Evolutionary conservation across 2,797 vertebrate genomes (phyloP).

Genomic region (Siniperca scherzeri): DNA sequence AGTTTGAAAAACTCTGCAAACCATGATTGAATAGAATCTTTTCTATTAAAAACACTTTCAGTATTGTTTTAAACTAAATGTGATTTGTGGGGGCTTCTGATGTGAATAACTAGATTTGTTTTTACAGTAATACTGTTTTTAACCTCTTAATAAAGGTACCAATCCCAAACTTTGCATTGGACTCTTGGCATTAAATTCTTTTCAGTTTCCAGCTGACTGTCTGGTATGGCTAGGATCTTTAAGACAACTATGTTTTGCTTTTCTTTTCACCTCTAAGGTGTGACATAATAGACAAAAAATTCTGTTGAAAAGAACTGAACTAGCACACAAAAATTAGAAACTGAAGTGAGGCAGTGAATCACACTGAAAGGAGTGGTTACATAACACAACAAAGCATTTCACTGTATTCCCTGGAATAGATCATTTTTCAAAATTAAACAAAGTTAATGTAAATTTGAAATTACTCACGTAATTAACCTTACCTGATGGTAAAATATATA

Average conservation of each 20-base stretch:
- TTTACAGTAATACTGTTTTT: neutral
- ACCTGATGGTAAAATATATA: neutral
- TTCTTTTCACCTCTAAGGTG: constrained; percentile 9
- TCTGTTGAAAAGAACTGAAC: constrained; percentile 30
- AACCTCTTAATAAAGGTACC: constrained; percentile 4
- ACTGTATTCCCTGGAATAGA: constrained; percentile 15
- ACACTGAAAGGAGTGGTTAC: constrained; percentile 60
- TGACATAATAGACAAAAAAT: constrained; percentile 43
- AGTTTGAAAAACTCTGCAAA: constrained; percentile 11
- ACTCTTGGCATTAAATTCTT: neutral
- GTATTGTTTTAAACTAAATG: neutral
- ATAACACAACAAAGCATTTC: constrained; percentile 48
- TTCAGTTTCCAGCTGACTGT: neutral
- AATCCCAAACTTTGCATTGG: neutral
- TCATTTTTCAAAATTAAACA: neutral
- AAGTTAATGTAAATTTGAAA: neutral
- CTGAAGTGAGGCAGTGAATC: constrained; percentile 45
- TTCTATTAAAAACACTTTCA: neutral
- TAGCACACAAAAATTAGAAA: constrained; percentile 36
- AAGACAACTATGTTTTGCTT: constrained; percentile 4
- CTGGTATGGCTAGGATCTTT: neutral
- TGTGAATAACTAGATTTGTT: neutral
- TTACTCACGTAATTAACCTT: neutral
- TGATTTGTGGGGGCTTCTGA: neutral
- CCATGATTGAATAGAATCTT: neutral